These are phyloP conservation scores for Channa maculata DNA, from an alignment of 2,113 vertebrate genomes.

Conservation along the genomic window DNA sequence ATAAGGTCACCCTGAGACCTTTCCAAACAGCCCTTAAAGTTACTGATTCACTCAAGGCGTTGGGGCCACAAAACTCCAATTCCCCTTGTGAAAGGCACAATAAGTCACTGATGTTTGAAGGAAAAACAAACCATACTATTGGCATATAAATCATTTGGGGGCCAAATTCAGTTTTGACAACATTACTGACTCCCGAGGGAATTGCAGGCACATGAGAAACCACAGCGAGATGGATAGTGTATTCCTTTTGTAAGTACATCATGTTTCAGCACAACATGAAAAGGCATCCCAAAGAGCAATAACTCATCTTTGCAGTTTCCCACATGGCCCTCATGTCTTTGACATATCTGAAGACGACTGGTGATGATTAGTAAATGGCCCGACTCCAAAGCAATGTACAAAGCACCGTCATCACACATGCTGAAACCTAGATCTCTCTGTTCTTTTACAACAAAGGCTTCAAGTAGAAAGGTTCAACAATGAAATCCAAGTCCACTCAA, in stretches of 20 bases:
- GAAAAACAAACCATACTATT: conserved; percentile 63
- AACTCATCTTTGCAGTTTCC: conserved; percentile 71
- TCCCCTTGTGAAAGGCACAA: conserved; percentile 38
- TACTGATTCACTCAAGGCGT: conserved; percentile 56
- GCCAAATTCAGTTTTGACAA: conserved; percentile 56
- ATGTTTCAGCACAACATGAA: conserved; percentile 68
- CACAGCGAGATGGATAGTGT: conserved; percentile 56
- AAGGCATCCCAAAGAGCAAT: conserved; percentile 63
- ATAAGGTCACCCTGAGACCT: conserved; percentile 59
- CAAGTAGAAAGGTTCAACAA: conserved; percentile 37
- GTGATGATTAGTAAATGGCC: conserved; percentile 78
- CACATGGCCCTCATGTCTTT: conserved; percentile 77
- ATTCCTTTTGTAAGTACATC: conserved; percentile 62
- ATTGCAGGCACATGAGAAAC: conserved; percentile 50
- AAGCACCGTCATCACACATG: conserved; percentile 64
- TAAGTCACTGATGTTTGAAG: conserved; percentile 60
- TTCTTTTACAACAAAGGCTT: conserved; percentile 60
- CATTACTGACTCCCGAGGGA: conserved; percentile 51
- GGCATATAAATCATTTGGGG: conserved; percentile 48
- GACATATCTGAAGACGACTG: conserved; percentile 72
- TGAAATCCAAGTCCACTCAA: conserved; percentile 45
- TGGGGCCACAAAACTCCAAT: conserved; percentile 41
- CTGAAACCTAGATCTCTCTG: conserved; percentile 59
- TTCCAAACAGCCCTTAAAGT: conserved; percentile 58
- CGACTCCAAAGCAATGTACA: conserved; percentile 62